A percentile compares a stretch with the other conserved stretches of the same genome.
These are phyloP conservation scores for Rhynchonycteris naso DNA, from an alignment of 2,797 vertebrate genomes.

Conservation along the genomic window DNA sequence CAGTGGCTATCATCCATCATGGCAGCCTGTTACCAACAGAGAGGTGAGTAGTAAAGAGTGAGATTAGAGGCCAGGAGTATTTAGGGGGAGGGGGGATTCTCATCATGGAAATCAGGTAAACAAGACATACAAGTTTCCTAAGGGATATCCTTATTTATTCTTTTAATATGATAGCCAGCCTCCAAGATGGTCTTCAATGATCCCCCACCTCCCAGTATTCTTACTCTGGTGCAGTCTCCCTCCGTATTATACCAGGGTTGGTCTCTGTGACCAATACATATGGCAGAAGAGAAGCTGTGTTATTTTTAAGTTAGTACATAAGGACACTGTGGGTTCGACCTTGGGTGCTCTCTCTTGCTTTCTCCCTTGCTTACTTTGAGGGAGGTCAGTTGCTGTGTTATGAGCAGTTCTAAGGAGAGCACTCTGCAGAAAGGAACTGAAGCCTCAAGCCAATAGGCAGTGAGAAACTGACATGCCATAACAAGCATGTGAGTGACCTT, in stretches of 20 bases:
- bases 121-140: neutral
- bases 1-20: neutral
- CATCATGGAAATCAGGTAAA: neutral
- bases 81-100: neutral
- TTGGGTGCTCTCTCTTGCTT: neutral
- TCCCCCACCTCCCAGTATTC: neutral
- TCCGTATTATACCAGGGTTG: neutral
- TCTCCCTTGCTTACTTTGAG: neutral
- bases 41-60: neutral
- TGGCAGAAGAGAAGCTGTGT: neutral
- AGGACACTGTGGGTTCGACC: neutral
- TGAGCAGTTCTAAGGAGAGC: neutral
- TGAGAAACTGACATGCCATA: neutral
- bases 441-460: neutral
- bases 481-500: neutral
- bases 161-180: neutral
- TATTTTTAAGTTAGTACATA: neutral
- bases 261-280: neutral
- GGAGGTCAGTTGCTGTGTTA: neutral
- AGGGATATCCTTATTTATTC: neutral
- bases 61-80: neutral
- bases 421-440: neutral
- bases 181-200: neutral
- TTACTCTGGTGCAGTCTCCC: neutral
- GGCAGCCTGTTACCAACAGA: neutral